Percentiles rank a stretch among this genome's conserved stretches.
Evolutionary conservation across 2,797 vertebrate genomes (phyloP).

Genomic region (Limosa lapponica): DNA sequence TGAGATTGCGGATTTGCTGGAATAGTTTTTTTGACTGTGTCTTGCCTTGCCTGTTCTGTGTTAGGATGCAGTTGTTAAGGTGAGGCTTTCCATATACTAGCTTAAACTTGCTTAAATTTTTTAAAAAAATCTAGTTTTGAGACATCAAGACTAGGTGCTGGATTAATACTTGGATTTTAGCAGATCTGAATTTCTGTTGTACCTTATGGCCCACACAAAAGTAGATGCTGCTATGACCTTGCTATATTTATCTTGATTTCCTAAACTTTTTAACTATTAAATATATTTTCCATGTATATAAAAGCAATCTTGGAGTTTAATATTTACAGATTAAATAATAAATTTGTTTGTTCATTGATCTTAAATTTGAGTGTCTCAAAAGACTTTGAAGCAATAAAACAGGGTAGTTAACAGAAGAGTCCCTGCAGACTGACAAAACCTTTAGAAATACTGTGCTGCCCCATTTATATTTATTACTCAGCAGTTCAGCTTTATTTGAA

Average conservation of each 20-base stretch:
- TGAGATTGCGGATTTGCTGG: not conserved
- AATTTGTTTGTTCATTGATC: not conserved
- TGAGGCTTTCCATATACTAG: not conserved
- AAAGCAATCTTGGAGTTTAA: not conserved
- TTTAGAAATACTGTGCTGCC: not conserved
- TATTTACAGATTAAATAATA: constrained; percentile 16
- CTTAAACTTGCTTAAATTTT: not conserved
- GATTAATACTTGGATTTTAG: not conserved
- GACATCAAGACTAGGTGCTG: not conserved
- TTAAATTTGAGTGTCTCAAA: not conserved
- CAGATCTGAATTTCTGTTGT: not conserved
- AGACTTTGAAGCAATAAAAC: not conserved
- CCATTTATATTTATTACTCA: not conserved
- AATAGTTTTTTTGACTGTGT: not conserved
- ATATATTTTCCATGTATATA: constrained; percentile 8
- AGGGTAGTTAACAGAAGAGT: not conserved
- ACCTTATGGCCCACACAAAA: not conserved
- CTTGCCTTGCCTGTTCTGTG: not conserved
- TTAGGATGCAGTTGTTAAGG: not conserved
- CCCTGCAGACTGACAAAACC: not conserved
- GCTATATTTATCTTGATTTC: constrained; percentile 31
- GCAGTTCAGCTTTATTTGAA: no score
- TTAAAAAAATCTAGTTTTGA: not conserved
- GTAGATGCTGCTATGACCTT: not conserved
- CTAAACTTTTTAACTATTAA: constrained; percentile 47